Evolutionary conservation across 2,113 vertebrate species (phyloP).

Genomic region (Xiphophorus maculatus): DNA sequence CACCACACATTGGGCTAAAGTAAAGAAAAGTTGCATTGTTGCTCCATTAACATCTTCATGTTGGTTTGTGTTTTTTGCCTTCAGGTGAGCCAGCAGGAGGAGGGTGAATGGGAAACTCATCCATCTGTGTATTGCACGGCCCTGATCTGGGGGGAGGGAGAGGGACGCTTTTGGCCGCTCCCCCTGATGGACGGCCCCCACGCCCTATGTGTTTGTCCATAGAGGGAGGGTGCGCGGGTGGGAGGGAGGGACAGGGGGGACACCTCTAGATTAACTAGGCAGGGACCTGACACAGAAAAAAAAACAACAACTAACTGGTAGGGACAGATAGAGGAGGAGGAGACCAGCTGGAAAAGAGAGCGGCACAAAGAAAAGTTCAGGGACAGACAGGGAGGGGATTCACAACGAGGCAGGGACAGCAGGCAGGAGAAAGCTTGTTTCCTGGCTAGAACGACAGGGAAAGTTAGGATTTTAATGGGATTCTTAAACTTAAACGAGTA

Average conservation of each 20-base stretch:
- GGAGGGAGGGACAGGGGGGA: constrained; percentile 79
- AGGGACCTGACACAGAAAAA: constrained; percentile 80
- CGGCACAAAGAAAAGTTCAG: constrained; percentile 53
- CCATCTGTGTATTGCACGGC: constrained; percentile 90
- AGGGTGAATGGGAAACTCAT: constrained; percentile 88
- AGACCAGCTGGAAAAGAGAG: constrained; percentile 45
- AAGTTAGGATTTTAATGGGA: constrained; percentile 62
- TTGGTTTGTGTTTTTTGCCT: not conserved
- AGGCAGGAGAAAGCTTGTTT: constrained; percentile 40
- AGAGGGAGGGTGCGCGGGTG: constrained; percentile 80
- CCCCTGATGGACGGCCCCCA: constrained; percentile 83
- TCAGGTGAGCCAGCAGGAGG: constrained; percentile 86
- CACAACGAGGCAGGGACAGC: constrained; percentile 49
- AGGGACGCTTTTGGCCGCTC: constrained; percentile 80
- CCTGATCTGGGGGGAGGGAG: constrained; percentile 88
- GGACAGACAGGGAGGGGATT: constrained; percentile 51
- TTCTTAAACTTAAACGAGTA: constrained; percentile 30
- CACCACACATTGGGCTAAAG: not conserved
- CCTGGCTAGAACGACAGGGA: constrained; percentile 55
- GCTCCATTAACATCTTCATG: not conserved
- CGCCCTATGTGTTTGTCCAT: constrained; percentile 84
- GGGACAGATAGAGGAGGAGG: constrained; percentile 70
- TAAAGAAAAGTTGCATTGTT: not conserved
- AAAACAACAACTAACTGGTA: constrained; percentile 71
- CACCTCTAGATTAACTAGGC: constrained; percentile 83